Conservation (phyloP, 1,140 invertebrate genomes). For the Papilio glaucus region DNA sequence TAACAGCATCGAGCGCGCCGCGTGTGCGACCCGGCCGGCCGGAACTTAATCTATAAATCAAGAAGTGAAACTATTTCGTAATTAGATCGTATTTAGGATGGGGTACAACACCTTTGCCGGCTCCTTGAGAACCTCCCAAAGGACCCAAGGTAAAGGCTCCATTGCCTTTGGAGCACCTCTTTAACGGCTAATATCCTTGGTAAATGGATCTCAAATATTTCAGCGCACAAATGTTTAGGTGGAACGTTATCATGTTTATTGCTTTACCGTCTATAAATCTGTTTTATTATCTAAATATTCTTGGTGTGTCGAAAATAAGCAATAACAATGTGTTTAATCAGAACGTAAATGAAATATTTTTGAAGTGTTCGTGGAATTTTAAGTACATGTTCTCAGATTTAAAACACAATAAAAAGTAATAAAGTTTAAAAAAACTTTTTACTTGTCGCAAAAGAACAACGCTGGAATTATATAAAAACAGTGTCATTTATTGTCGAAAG, state of each 20-base stretch:
- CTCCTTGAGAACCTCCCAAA: conserved; percentile 78
- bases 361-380: no score
- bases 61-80: conserved; percentile 84
- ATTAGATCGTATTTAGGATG: conserved; percentile 84
- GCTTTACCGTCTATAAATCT: conserved; percentile 53
- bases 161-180: conserved; percentile 80
- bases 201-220: conserved; percentile 83
- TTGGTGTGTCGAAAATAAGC: background rate
- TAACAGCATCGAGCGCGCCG: conserved; percentile 66
- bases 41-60: conserved; percentile 85
- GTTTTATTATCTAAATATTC: conserved; percentile 28
- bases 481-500: no score
- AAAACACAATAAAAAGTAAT: no score
- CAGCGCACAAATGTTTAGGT: conserved; percentile 73
- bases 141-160: conserved; percentile 78
- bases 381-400: no score
- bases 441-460: no score
- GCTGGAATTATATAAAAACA: no score
- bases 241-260: conserved; percentile 78
- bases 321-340: background rate
- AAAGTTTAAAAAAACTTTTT: no score
- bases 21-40: conserved; percentile 64
- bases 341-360: background rate
- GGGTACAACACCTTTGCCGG: conserved; percentile 78
- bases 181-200: conserved; percentile 82